Base-by-base conservation (phyloP, 2,888 invertebrate genomes). In the Drosophila maculinotata region DNA sequence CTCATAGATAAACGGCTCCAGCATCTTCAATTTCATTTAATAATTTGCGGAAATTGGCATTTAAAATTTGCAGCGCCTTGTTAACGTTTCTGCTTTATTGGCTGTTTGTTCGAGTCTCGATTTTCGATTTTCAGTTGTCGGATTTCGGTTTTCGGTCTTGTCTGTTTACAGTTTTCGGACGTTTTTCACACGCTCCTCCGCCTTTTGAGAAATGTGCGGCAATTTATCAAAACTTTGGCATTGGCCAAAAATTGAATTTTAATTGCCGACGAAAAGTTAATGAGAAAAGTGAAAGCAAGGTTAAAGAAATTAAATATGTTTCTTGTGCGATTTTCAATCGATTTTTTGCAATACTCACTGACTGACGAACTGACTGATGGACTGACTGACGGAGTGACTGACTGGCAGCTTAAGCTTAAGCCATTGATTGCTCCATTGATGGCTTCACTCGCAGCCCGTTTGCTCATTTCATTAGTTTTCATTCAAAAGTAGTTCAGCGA, bases 281-380 rank as follows among this genome's bases (percentile, higher is more conserved):
- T 82, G 81, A 87, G 83, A 86, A 84, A 84, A 84, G 84, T 88
- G 88, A 84, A 88, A 84, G 86, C 86, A 83, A 79, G 83, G 86
- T 87, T 83, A 86, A 84, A 87, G 83, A 84, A 85, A 83, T 85
- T 79, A 79, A 82, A 78, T 62, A 72, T 59, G 67, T 72, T 79
- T 25, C 58, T 82, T 68, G 53, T 60, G 51, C 57, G 63, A 68
- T 69, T 59, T 60, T 69, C 80, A 80, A 80, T 79, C 63, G 69
- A 67, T 86, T 26, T 39, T n/a, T 75, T 70, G 66, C 81, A 76
- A 76, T 73, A 53, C 62, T 47, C 9, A 38, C 48, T 26, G 23
- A 59, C 59, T 36, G 15, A 12, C 35, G 26, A 17, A 31, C 51
- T 23, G 36, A 38, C 38, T 15, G 15, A 2, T n/a, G 30, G 52